Percentiles rank a stretch among this genome's conserved stretches.
Evolutionary conservation across 2,888 invertebrate genomes (phyloP).

Genomic region (Lycophotia porphyrea): DNA sequence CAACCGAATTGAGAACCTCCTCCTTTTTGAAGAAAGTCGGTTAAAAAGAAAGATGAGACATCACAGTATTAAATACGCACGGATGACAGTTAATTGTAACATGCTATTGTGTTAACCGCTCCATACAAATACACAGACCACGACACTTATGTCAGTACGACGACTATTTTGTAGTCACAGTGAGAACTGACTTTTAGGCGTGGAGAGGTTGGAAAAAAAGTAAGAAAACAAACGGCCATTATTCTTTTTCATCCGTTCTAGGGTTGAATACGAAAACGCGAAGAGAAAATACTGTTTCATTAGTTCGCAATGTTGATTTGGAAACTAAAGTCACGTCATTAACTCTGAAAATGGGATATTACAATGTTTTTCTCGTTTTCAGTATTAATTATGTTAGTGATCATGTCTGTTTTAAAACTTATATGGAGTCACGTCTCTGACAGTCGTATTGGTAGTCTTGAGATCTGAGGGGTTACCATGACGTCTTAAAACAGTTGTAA

Average conservation of each 20-base stretch:
- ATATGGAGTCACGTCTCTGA: too few relatives aligned
- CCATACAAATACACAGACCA: too few relatives aligned
- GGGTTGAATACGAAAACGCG: constrained; percentile 42
- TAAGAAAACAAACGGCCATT: constrained; percentile 51
- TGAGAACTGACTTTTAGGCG: constrained; percentile 15
- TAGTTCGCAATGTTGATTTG: constrained; percentile 29
- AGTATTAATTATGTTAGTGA: too few relatives aligned
- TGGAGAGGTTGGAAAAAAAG: constrained; percentile 8
- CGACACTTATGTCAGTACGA: neutral
- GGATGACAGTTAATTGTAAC: neutral
- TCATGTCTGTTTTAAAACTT: too few relatives aligned
- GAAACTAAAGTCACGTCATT: constrained; percentile 9
- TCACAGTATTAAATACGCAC: neutral
- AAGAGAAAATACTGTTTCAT: constrained; percentile 37
- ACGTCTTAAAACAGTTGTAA: too few relatives aligned
- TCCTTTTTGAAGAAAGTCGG: too few relatives aligned
- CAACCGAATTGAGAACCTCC: too few relatives aligned
- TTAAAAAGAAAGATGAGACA: neutral
- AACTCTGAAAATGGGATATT: too few relatives aligned
- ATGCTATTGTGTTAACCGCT: neutral
- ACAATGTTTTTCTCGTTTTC: too few relatives aligned
- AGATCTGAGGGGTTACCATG: too few relatives aligned
- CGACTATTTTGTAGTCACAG: neutral
- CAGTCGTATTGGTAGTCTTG: constrained; percentile 7
- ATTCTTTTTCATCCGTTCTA: constrained; percentile 42